Evolutionary conservation across 2,797 vertebrate species (phyloP).

Genomic region (Myripristis murdjan): DNA sequence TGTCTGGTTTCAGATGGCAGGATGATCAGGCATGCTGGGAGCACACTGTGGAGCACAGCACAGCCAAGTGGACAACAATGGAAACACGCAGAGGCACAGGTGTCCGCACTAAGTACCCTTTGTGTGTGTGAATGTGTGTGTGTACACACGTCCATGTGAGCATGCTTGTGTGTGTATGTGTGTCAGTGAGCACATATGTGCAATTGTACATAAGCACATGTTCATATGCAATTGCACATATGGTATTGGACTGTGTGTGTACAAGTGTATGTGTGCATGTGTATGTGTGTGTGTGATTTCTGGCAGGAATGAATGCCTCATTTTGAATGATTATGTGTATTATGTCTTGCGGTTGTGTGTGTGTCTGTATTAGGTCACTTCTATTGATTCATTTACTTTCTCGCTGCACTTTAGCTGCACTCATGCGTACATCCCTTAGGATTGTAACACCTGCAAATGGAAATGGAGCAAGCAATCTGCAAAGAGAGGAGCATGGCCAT

Average conservation of each 20-base stretch:
- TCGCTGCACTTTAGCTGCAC: constrained; percentile 72
- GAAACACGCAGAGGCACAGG: constrained; percentile 80
- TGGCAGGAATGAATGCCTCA: neutral
- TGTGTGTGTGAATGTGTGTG: constrained; percentile 51
- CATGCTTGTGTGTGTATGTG: constrained; percentile 21
- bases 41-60: constrained; percentile 86
- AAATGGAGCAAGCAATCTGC: constrained; percentile 56
- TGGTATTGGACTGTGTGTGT: neutral
- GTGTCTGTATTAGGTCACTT: constrained; percentile 61
- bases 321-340: constrained; percentile 6
- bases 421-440: constrained; percentile 74
- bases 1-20: constrained; percentile 80
- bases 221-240: neutral
- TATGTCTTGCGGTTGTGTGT: constrained; percentile 52
- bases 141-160: constrained; percentile 27
- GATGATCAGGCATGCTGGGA: constrained; percentile 68
- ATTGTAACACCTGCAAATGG: constrained; percentile 74
- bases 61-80: constrained; percentile 85
- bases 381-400: constrained; percentile 78
- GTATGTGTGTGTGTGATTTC: constrained; percentile 2
- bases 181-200: constrained; percentile 12
- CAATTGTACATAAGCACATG: no score
- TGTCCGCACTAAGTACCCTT: constrained; percentile 60
- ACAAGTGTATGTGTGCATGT: constrained; percentile 8
- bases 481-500: constrained; percentile 48